phyloP scores from a whole-genome alignment of 2,113 vertebrate genomes.

The Peucedramus taeniatus region DNA sequence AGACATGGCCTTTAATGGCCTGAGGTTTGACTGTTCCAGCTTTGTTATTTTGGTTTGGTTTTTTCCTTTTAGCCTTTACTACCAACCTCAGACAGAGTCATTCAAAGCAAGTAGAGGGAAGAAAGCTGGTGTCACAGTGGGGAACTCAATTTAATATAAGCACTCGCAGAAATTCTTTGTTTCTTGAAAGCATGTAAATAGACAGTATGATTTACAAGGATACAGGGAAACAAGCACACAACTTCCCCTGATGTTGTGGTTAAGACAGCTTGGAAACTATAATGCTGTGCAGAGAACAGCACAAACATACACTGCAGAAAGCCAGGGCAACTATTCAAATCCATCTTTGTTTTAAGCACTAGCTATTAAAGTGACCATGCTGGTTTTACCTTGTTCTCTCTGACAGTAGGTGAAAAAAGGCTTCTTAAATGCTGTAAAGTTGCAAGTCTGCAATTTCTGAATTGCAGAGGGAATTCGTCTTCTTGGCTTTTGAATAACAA shows the following conservation, averaged over 20 bases:
- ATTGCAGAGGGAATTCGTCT: not conserved
- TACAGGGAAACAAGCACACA: constrained; percentile 14
- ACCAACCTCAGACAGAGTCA: not conserved
- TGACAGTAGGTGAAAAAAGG: constrained; percentile 28
- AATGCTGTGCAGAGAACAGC: not conserved
- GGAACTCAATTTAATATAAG: constrained; percentile 20
- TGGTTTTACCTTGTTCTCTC: constrained; percentile 13
- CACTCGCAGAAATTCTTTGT: constrained; percentile 36
- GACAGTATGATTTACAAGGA: constrained; percentile 55
- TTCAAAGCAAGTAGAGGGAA: constrained; percentile 2
- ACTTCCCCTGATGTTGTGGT: constrained; percentile 7
- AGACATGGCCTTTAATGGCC: not conserved
- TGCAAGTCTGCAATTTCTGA: constrained; percentile 20
- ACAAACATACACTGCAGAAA: not conserved
- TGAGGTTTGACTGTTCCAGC: constrained; percentile 10
- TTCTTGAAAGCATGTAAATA: constrained; percentile 52
- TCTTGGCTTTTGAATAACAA: not conserved
- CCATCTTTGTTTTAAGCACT: not conserved
- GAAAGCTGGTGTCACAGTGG: constrained; percentile 2
- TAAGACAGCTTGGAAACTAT: constrained; percentile 30
- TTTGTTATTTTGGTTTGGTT: not conserved
- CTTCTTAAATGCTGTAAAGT: constrained; percentile 22
- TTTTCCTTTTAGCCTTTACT: constrained; percentile 6
- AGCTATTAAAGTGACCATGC: constrained; percentile 18
- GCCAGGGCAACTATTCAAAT: not conserved